Percentiles rank a stretch among this genome's conserved stretches.
phyloP scores from a whole-genome alignment of 2,113 vertebrate species.

The Centropristis striata region DNA sequence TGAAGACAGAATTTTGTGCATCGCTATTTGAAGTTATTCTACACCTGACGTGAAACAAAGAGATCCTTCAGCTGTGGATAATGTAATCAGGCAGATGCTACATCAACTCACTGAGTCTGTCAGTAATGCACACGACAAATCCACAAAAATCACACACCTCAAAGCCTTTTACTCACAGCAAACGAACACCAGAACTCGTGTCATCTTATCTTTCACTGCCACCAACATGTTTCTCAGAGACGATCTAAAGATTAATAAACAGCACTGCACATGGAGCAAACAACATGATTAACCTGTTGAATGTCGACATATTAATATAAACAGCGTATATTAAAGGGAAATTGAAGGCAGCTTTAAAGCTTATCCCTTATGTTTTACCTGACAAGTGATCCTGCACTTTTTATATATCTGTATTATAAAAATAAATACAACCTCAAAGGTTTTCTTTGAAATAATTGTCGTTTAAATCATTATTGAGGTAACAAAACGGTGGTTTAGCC shows the following conservation, averaged over 20 bases:
- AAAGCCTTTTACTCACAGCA: slow-evolving; percentile 17
- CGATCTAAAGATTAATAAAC: background rate
- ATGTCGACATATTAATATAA: background rate
- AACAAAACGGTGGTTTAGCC: too few relatives aligned
- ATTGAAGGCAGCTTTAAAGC: too few relatives aligned
- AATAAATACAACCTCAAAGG: too few relatives aligned
- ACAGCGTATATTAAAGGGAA: background rate
- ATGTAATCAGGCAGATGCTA: background rate
- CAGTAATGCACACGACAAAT: slow-evolving; percentile 17
- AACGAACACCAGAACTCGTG: slow-evolving; percentile 11
- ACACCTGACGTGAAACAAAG: slow-evolving; percentile 29
- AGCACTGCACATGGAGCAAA: background rate
- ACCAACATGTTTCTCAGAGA: background rate
- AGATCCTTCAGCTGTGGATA: slow-evolving; percentile 21
- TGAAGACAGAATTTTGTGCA: background rate
- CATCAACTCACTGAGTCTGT: background rate
- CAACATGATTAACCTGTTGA: background rate
- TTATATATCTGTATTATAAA: too few relatives aligned
- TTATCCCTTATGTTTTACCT: too few relatives aligned
- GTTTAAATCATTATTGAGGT: too few relatives aligned
- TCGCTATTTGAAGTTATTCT: background rate
- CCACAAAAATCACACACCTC: slow-evolving; percentile 5
- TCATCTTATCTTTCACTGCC: slow-evolving; percentile 7
- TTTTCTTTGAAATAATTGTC: too few relatives aligned
- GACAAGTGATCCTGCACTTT: too few relatives aligned